Conservation (phyloP, 2,113 vertebrate species). For the Coryphaenoides rupestris region DNA sequence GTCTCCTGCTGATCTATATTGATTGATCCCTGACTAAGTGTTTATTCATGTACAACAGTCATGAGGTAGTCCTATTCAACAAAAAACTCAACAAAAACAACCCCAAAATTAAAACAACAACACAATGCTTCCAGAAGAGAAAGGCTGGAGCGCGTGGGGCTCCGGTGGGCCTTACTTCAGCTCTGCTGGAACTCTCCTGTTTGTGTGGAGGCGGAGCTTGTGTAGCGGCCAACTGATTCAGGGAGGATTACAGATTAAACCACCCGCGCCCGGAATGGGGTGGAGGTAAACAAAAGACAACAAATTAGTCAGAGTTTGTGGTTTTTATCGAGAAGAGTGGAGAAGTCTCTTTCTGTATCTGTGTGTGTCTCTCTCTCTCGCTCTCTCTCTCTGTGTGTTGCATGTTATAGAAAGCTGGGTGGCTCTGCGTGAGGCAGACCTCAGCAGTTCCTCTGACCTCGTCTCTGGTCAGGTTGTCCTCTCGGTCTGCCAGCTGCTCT, state of each 20-base stretch:
- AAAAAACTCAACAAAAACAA: too few species aligned
- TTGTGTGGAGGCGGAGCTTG: conserved; percentile 34
- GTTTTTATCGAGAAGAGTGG: conserved; percentile 26
- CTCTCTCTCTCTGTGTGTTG: too few species aligned
- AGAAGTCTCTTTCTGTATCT: conserved; percentile 41
- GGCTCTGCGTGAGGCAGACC: conserved; percentile 28
- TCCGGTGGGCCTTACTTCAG: conserved; percentile 1
- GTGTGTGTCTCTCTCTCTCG: not conserved
- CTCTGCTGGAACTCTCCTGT: conserved; percentile 54
- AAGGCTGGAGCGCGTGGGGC: not conserved
- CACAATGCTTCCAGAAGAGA: not conserved
- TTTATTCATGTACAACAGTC: not conserved
- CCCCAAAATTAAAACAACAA: too few species aligned
- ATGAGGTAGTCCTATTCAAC: not conserved
- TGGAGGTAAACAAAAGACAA: conserved; percentile 37
- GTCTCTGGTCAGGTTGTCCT: conserved; percentile 12
- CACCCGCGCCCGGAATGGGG: not conserved
- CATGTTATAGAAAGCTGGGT: not conserved
- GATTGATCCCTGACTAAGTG: not conserved
- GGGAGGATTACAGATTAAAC: not conserved
- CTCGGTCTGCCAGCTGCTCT: not conserved
- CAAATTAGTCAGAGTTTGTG: conserved; percentile 44
- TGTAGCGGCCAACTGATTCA: conserved; percentile 38
- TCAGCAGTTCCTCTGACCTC: conserved; percentile 19
- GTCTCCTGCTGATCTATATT: conserved; percentile 1